Evolutionary conservation across 2,888 invertebrate genomes (phyloP), one percentile per base, ranked within the genome.

Genomic region (Nectonema munidae): DNA sequence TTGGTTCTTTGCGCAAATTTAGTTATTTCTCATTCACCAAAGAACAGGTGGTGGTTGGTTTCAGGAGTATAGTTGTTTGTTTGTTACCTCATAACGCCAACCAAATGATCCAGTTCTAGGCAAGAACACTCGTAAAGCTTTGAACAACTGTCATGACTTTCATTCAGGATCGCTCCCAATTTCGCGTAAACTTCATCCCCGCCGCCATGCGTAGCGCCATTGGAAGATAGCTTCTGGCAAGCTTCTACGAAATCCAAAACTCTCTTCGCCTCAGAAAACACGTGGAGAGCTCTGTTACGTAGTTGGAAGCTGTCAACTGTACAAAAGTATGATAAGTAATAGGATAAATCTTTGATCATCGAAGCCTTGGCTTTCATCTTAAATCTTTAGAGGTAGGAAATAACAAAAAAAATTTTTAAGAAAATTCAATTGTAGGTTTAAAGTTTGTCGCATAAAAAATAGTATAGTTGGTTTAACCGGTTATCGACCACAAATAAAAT

Each of bases 71-170:
- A n/a, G n/a, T n/a, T n/a, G n/a, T n/a, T n/a, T n/a, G n/a, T n/a
- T n/a, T 44, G 60, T 5, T 71, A 72, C 49, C 70, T 55, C 43
- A 56, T 53, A n/a, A 51, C 44, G 20, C 67, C 61, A 15, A 81
- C 74, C 16, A 89, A 62, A 40, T 61, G 58, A 54, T 95, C 81
- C 45, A 89, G 61, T 48, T 70, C 67, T 2, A 68, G 64, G 58
- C 81, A 77, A 40, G 83, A 83, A 55, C 89, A 89, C 53, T 89
- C 75, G 54, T 81, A 95, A 3, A 73, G 58, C 42, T 67, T 64
- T 41, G 67, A 63, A 38, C 86, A 64, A 50, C 83, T 86, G 25
- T 61, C 57, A 51, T 95, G 89, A 48, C 86, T 86, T 39, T 66
- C 64, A 34, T 66, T 65, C 77, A 99, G 83, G 37, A 89, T 60